Evolutionary conservation across 2,113 vertebrate genomes (phyloP).

Genomic region (Catagonus wagneri): DNA sequence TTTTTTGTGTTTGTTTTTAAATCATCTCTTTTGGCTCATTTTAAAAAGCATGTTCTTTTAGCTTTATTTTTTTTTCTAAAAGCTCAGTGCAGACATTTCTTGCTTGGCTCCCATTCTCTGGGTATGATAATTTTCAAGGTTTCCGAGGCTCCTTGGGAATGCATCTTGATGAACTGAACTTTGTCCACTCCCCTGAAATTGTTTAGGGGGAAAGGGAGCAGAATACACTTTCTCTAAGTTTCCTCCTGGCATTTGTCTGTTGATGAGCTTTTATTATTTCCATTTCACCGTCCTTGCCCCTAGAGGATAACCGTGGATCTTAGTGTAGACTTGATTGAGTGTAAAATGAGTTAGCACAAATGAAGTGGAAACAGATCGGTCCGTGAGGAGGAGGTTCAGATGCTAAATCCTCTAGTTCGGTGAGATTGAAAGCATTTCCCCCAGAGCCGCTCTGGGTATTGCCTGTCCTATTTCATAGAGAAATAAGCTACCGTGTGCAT

Average conservation of each 20-base stretch:
- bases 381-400: background rate
- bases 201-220: constrained; percentile 36
- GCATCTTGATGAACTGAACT: constrained; percentile 45
- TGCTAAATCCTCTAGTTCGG: background rate
- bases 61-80: constrained; percentile 16
- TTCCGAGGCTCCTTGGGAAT: background rate
- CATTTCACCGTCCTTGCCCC: background rate
- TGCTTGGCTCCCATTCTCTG: background rate
- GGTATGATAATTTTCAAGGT: constrained; percentile 19
- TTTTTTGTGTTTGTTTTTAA: background rate
- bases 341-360: constrained; percentile 62
- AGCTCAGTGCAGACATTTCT: background rate
- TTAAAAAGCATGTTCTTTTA: background rate
- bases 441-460: constrained; percentile 1
- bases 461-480: background rate
- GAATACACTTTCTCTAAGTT: constrained; percentile 19
- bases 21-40: background rate
- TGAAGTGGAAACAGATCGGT: constrained; percentile 54
- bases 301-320: constrained; percentile 41
- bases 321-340: constrained; percentile 39
- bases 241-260: constrained; percentile 8
- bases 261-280: constrained; percentile 67
- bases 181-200: constrained; percentile 26
- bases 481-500: background rate
- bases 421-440: constrained; percentile 24